Conservation (phyloP, 2,888 invertebrate genomes). For the Conomelus anceps region DNA sequence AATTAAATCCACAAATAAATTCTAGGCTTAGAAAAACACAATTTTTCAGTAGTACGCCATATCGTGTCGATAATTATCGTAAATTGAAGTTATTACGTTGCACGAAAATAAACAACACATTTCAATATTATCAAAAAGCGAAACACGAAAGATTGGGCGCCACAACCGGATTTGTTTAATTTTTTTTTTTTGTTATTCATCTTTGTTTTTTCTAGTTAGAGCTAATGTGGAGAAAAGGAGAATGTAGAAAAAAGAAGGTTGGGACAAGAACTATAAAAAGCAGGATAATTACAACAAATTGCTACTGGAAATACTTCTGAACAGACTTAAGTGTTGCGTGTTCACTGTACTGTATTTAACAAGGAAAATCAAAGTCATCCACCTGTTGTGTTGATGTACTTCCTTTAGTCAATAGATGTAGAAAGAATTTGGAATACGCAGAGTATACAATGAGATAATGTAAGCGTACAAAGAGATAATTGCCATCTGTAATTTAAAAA, state of each 20-base stretch:
- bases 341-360: not conserved
- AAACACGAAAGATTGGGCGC: not conserved
- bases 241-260: not conserved
- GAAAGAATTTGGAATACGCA: not conserved
- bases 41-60: not conserved
- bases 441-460: not conserved
- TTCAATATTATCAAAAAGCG: not conserved
- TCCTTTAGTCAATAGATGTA: not conserved
- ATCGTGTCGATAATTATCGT: not conserved
- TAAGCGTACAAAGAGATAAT: no score
- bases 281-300: not conserved
- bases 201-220: not conserved
- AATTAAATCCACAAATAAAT: not conserved
- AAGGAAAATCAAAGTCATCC: not conserved
- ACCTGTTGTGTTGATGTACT: not conserved
- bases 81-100: not conserved
- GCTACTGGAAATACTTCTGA: not conserved
- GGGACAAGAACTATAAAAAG: not conserved
- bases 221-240: not conserved
- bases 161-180: no score
- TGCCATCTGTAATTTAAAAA: no score
- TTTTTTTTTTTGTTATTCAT: no score
- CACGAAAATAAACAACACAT: not conserved
- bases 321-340: not conserved
- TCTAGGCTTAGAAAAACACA: not conserved